A percentile compares a stretch with the other conserved stretches of the same genome.
phyloP scores from a whole-genome alignment of 2,888 invertebrate species.

The Cremastobaeus sp. region DNA sequence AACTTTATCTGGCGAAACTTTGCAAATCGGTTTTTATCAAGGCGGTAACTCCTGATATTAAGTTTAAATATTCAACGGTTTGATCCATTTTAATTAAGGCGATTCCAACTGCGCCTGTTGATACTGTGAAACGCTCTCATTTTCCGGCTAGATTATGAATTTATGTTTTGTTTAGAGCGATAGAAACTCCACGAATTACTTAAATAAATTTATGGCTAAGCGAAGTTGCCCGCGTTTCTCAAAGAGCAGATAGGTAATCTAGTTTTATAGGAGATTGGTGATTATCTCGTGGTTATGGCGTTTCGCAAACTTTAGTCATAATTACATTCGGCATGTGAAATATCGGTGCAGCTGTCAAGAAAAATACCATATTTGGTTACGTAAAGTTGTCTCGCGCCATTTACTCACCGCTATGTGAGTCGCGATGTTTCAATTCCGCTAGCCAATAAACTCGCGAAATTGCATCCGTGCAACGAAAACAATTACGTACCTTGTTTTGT shows the following conservation, averaged over 20 bases:
- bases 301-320: slow-evolving; percentile 50
- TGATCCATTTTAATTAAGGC: too few relatives aligned
- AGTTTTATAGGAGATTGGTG: slow-evolving; percentile 54
- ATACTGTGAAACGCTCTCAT: too few relatives aligned
- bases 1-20: too few relatives aligned
- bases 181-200: slow-evolving; percentile 46
- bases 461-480: too few relatives aligned
- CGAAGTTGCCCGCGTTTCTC: slow-evolving; percentile 48
- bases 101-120: too few relatives aligned
- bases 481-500: too few relatives aligned
- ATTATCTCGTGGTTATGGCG: slow-evolving; percentile 49
- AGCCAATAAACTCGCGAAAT: too few relatives aligned
- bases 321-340: slow-evolving; percentile 31
- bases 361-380: slow-evolving; percentile 5
- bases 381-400: background rate
- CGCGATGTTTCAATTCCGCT: too few relatives aligned
- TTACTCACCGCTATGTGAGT: background rate
- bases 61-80: too few relatives aligned
- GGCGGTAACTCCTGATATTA: too few relatives aligned
- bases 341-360: slow-evolving; percentile 9
- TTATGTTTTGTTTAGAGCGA: slow-evolving; percentile 40
- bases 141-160: slow-evolving; percentile 26
- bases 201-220: slow-evolving; percentile 53
- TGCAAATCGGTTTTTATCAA: too few relatives aligned
- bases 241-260: slow-evolving; percentile 54